These are phyloP conservation scores for Tarsius wallacei DNA, from an alignment of 2,797 vertebrate species.

Conservation along the genomic window DNA sequence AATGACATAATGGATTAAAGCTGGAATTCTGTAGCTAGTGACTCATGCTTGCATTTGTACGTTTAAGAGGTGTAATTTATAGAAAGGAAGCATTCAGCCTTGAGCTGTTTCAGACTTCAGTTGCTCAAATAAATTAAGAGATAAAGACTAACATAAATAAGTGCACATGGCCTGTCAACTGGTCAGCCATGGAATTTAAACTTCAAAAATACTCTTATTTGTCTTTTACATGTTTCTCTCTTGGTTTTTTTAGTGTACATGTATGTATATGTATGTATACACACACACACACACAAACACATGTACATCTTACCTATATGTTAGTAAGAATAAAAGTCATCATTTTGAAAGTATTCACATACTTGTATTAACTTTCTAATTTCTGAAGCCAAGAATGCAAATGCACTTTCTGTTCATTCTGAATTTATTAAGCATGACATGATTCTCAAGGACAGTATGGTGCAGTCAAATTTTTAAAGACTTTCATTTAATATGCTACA, in stretches of 20 bases:
- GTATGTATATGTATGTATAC: neutral
- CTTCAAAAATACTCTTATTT: conserved; percentile 8
- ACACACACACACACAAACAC: neutral
- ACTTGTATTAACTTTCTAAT: conserved; percentile 59
- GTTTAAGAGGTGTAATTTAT: conserved; percentile 80
- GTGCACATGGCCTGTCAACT: neutral
- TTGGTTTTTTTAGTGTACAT: neutral
- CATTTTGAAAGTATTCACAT: conserved; percentile 12
- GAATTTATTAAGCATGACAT: conserved; percentile 77
- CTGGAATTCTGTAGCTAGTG: conserved; percentile 78
- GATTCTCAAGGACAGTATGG: conserved; percentile 73
- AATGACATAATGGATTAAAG: conserved; percentile 81
- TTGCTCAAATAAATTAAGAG: conserved; percentile 77
- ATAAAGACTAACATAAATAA: conserved; percentile 71
- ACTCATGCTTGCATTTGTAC: conserved; percentile 81
- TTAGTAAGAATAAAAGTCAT: conserved; percentile 53
- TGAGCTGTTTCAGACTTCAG: conserved; percentile 72
- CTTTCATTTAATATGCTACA: conserved; percentile 70
- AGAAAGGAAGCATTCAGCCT: conserved; percentile 73
- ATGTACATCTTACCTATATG: neutral
- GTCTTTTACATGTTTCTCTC: neutral
- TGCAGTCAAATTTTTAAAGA: conserved; percentile 67
- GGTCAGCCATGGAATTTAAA: conserved; percentile 61
- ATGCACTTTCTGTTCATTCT: conserved; percentile 69
- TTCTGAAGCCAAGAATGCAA: conserved; percentile 70